These are phyloP conservation scores for Gymnocypris eckloni DNA, from an alignment of 2,797 vertebrate species.

Conservation along the genomic window DNA sequence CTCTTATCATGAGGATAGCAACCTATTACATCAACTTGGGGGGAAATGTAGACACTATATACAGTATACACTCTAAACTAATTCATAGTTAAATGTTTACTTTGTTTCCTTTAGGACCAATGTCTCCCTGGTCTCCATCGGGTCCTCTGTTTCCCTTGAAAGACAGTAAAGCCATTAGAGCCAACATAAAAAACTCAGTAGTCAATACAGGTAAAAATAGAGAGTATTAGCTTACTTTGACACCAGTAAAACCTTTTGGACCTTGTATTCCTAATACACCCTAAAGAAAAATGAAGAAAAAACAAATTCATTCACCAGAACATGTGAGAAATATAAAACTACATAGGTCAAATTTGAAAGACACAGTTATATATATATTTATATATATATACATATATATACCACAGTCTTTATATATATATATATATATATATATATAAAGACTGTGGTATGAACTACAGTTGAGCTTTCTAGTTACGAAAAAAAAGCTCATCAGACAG, in stretches of 20 bases:
- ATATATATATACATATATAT: not conserved
- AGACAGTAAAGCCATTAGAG: constrained; percentile 12
- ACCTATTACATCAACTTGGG: not conserved
- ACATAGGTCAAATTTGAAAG: not conserved
- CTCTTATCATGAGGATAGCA: not conserved
- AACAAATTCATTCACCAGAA: not conserved
- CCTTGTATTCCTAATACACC: constrained; percentile 79
- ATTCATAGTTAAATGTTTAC: constrained; percentile 69
- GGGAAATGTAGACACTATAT: not conserved
- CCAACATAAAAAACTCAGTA: not conserved
- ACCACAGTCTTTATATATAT: too few relatives aligned
- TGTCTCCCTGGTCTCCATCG: constrained; percentile 81
- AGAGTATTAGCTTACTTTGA: constrained; percentile 69
- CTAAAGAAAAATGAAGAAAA: constrained; percentile 67
- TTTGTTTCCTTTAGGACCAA: constrained; percentile 82
- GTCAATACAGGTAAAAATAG: not conserved
- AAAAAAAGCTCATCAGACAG: not conserved
- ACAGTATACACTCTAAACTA: not conserved
- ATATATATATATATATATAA: not conserved
- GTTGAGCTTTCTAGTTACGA: not conserved
- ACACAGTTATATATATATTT: not conserved
- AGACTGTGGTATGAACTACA: not conserved
- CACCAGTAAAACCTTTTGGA: constrained; percentile 75
- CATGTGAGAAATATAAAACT: not conserved
- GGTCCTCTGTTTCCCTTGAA: constrained; percentile 79